Base-by-base conservation (phyloP, 1,140 invertebrate genomes). In the Atta colombica region DNA sequence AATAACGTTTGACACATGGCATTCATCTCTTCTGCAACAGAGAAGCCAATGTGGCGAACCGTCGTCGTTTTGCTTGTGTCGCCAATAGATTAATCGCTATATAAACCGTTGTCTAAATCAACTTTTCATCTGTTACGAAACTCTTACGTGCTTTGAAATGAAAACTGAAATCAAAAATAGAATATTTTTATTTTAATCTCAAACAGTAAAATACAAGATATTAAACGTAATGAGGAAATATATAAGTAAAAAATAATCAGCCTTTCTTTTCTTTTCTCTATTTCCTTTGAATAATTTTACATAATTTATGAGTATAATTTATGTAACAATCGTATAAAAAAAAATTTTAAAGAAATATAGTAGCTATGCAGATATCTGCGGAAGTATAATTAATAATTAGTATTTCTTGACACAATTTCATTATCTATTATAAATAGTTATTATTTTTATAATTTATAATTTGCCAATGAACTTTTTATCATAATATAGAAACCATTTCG, bases 21-120 rank as follows among this genome's bases (percentile, higher is more conserved):
- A 84, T 84, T 84, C 69, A 84, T 84, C 80, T 84, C 69, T 49
- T n/a, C 14, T 74, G 78, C 78, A 71, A 75, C 55, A 84, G 55
- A 84, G 71, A 74, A 51, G 69, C 68, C 55, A 82, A 60, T 55
- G 35, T 12, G 65, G 65, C 53, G 31, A 28, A 49, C 45, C 39
- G 14, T 60, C 80, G 68, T 82, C 80, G 25, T 74, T 84, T 84
- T 35, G 35, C 25, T 28, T 7, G 68, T 25, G 55, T 55, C 45
- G 49, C 25, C 7, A 49, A 25, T 25, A 55, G 55, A 84, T 74
- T 84, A 84, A 84, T 84, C 53, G 68, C 39, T 74, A 82, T 55
- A 82, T 82, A 82, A 74, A 82, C 45, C 45, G 69, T 25, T 69
- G 28, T 25, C 61, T 82, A 74, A 49, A 75, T 84, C 69, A 84